These are phyloP conservation scores for Thymelicus acteon DNA, from an alignment of 2,888 invertebrate genomes.

Conservation along the genomic window DNA sequence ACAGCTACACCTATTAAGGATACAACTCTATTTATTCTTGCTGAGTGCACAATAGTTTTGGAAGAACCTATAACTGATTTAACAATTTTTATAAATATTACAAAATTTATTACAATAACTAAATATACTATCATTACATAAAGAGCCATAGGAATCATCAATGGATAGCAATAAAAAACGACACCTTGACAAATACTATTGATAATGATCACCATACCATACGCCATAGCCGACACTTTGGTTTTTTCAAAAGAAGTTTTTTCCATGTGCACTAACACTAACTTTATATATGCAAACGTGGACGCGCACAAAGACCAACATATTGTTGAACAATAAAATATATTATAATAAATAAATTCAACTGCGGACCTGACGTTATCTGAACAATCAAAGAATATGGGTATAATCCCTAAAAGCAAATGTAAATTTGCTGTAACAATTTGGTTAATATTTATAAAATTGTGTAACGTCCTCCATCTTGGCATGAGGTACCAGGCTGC, in stretches of 20 bases:
- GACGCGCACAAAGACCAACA: slow-evolving; percentile 44
- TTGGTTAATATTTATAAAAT: slow-evolving; percentile 45
- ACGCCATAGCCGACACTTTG: slow-evolving; percentile 37
- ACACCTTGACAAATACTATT: slow-evolving; percentile 32
- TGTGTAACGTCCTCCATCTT: slow-evolving; percentile 45
- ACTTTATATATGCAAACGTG: slow-evolving; percentile 40
- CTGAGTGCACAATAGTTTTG: slow-evolving; percentile 26
- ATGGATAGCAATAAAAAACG: slow-evolving; percentile 11
- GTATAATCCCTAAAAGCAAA: slow-evolving; percentile 17
- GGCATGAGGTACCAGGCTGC: slow-evolving; percentile 42
- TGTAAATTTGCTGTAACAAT: slow-evolving; percentile 42
- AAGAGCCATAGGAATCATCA: neutral
- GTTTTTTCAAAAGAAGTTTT: slow-evolving; percentile 43
- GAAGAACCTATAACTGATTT: slow-evolving; percentile 35
- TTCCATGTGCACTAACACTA: slow-evolving; percentile 41
- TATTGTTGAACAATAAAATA: slow-evolving; percentile 3
- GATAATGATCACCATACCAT: slow-evolving; percentile 27
- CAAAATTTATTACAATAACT: slow-evolving; percentile 37
- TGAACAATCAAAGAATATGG: neutral
- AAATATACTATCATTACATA: slow-evolving; percentile 13
- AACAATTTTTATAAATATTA: slow-evolving; percentile 35
- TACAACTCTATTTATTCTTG: slow-evolving; percentile 23
- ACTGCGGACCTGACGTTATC: neutral
- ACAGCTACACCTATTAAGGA: slow-evolving; percentile 42
- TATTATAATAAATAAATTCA: neutral